phyloP scores from a whole-genome alignment of 1,140 invertebrate genomes.

The Drosophila auraria region DNA sequence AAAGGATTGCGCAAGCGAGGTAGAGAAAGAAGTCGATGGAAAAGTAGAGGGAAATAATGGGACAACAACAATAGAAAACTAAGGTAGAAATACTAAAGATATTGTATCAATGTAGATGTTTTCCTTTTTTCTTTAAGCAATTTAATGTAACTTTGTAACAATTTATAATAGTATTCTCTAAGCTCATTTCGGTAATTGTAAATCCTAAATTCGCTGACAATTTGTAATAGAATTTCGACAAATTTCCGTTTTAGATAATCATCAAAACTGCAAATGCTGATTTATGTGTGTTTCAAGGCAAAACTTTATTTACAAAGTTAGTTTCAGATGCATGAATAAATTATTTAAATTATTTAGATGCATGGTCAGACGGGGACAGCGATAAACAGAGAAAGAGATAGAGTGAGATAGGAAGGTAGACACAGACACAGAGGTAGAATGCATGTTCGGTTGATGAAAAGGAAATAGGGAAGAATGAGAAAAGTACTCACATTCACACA shows the following conservation, averaged over 20 bases:
- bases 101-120: too few relatives aligned
- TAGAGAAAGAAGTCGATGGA: background rate
- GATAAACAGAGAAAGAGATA: constrained; percentile 5
- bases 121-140: background rate
- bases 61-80: constrained; percentile 3
- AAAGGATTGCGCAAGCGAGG: constrained; percentile 29
- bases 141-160: background rate
- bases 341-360: constrained; percentile 19
- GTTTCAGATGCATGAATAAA: constrained; percentile 27
- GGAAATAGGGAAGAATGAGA: background rate
- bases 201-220: background rate
- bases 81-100: background rate
- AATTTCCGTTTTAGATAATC: background rate
- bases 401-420: background rate
- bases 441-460: constrained; percentile 22
- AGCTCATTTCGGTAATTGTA: background rate
- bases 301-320: constrained; percentile 42
- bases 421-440: background rate
- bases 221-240: background rate
- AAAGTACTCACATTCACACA: constrained; percentile 28
- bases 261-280: background rate
- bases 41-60: background rate
- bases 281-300: background rate
- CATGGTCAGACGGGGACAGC: constrained; percentile 24
- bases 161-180: too few relatives aligned